These are phyloP conservation scores for Prunella himalayana DNA, from an alignment of 2,113 vertebrate species.

Conservation along the genomic window DNA sequence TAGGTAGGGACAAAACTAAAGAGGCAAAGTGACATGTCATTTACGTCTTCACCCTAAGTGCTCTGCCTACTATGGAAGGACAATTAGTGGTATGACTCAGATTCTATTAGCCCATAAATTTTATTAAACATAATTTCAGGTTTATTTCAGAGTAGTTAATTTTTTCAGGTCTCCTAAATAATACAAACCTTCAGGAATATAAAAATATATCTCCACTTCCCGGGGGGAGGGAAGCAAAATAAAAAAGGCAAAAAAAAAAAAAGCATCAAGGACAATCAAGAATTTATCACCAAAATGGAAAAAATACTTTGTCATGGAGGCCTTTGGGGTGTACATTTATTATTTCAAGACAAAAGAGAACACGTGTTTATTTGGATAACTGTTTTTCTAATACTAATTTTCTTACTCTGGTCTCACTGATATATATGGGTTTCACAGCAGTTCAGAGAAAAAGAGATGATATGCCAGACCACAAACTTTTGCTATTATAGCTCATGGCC, in stretches of 20 bases:
- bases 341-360: background rate
- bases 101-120: background rate
- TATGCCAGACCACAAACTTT: background rate
- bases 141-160: background rate
- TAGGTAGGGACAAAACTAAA: background rate
- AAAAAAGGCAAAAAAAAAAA: background rate
- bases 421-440: background rate
- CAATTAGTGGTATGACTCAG: background rate
- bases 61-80: background rate
- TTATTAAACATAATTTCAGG: background rate
- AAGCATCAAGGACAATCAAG: background rate
- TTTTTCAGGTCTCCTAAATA: background rate
- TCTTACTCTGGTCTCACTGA: background rate
- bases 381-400: background rate
- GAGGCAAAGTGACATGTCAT: background rate
- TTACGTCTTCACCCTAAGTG: background rate
- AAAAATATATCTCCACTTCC: background rate
- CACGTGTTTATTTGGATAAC: background rate
- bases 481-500: background rate
- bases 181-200: background rate
- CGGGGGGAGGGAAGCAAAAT: rapidly evolving
- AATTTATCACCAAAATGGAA: background rate
- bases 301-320: rapidly evolving
- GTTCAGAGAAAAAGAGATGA: background rate
- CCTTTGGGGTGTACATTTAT: background rate